Conservation (phyloP, 2,797 vertebrate genomes). For the Falco novaeseelandiae region DNA sequence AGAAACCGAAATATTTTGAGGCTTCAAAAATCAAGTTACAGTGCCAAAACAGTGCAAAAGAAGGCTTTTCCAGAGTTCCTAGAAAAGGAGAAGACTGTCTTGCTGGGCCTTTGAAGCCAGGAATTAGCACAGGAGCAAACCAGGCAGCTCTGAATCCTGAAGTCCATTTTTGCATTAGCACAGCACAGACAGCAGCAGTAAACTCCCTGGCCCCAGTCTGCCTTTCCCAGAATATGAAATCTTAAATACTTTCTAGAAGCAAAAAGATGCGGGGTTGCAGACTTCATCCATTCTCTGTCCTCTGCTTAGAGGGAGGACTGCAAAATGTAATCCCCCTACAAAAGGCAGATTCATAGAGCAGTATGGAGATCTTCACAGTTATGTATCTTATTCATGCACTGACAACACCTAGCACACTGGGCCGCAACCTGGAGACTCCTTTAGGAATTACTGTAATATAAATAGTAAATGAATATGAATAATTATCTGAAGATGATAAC, state of each 20-base stretch:
- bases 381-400: rapidly evolving
- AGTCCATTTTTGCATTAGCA: not conserved
- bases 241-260: not conserved
- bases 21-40: not conserved
- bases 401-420: not conserved
- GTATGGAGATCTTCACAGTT: not conserved
- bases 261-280: not conserved
- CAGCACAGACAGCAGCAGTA: not conserved
- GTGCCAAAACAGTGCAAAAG: not conserved
- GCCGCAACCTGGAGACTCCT: not conserved
- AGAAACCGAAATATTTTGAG: not conserved
- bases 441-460: slow-evolving; percentile 25
- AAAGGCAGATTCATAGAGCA: not conserved
- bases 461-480: slow-evolving; percentile 61
- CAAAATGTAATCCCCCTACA: not conserved
- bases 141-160: not conserved
- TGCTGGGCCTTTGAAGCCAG: not conserved
- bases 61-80: not conserved
- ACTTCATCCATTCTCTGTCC: not conserved
- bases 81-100: not conserved
- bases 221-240: not conserved
- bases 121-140: not conserved
- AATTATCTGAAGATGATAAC: slow-evolving; percentile 55
- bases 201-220: not conserved
- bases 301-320: not conserved